These are phyloP conservation scores for Eristalis pertinax DNA, from an alignment of 2,888 invertebrate genomes.

Conservation along the genomic window DNA sequence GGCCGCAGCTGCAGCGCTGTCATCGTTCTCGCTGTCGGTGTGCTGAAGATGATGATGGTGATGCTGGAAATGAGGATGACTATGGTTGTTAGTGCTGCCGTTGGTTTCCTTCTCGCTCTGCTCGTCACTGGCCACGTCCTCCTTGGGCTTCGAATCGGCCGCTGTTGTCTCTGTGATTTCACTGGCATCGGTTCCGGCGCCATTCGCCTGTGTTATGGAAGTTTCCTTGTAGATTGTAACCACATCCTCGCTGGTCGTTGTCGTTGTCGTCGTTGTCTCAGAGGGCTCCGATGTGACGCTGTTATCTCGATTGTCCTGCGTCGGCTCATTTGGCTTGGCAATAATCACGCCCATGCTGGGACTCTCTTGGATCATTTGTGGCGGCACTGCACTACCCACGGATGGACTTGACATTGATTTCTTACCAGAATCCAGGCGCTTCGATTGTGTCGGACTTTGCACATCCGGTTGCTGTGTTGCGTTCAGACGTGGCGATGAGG, in stretches of 20 bases:
- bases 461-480: slow-evolving; percentile 69
- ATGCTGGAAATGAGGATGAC: slow-evolving; percentile 78
- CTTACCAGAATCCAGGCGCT: slow-evolving; percentile 79
- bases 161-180: slow-evolving; percentile 63
- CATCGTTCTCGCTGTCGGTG: slow-evolving; percentile 74
- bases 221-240: slow-evolving; percentile 81
- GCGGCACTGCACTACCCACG: slow-evolving; percentile 77
- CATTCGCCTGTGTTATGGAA: slow-evolving; percentile 74
- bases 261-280: slow-evolving; percentile 80
- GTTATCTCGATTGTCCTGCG: slow-evolving; percentile 77
- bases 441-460: slow-evolving; percentile 76
- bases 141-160: slow-evolving; percentile 73
- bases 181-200: slow-evolving; percentile 72
- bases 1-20: slow-evolving; percentile 75
- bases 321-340: slow-evolving; percentile 77
- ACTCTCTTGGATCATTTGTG: slow-evolving; percentile 79
- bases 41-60: slow-evolving; percentile 79
- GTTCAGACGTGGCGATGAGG: slow-evolving; percentile 25
- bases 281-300: slow-evolving; percentile 81
- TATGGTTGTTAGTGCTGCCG: slow-evolving; percentile 77
- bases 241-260: slow-evolving; percentile 81
- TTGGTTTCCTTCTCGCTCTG: slow-evolving; percentile 74
- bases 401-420: slow-evolving; percentile 81
- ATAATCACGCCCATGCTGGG: slow-evolving; percentile 78
- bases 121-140: slow-evolving; percentile 76